Evolutionary conservation across 2,113 vertebrate species (phyloP).

Genomic region (Butorides virescens): DNA sequence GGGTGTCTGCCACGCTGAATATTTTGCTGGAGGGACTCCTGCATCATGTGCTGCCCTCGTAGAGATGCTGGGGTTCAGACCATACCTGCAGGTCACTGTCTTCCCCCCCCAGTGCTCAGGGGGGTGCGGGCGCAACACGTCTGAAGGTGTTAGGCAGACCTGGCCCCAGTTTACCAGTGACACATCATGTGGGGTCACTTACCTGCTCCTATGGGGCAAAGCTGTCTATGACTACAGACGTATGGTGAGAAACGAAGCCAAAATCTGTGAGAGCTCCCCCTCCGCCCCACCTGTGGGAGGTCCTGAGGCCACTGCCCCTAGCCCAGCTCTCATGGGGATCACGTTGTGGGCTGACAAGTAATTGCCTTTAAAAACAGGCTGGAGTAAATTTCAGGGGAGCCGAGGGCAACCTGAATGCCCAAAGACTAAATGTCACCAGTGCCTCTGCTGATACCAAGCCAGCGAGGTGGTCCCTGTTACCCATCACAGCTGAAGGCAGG

Average conservation of each 20-base stretch:
- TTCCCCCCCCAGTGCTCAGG: not conserved
- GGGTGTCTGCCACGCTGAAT: not conserved
- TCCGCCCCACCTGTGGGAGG: fast-evolving
- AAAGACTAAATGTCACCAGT: not conserved
- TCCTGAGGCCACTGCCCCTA: not conserved
- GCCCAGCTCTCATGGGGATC: not conserved
- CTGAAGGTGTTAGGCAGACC: not conserved
- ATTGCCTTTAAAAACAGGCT: not conserved
- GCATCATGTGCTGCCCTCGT: not conserved
- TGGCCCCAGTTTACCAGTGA: not conserved
- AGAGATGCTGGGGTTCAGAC: not conserved
- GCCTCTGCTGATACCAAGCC: not conserved
- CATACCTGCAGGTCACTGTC: not conserved
- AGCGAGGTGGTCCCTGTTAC: not conserved
- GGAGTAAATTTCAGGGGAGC: not conserved
- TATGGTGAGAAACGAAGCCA: not conserved
- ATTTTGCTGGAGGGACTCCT: not conserved
- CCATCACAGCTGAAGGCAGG: not conserved
- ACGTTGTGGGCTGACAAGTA: not conserved
- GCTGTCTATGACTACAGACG: not conserved
- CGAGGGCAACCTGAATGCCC: not conserved
- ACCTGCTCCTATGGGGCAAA: not conserved
- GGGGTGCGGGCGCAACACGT: not conserved
- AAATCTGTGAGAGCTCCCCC: not conserved
- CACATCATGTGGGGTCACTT: not conserved